phyloP scores from a whole-genome alignment of 2,888 invertebrate genomes.

The Thymelicus sylvestris region DNA sequence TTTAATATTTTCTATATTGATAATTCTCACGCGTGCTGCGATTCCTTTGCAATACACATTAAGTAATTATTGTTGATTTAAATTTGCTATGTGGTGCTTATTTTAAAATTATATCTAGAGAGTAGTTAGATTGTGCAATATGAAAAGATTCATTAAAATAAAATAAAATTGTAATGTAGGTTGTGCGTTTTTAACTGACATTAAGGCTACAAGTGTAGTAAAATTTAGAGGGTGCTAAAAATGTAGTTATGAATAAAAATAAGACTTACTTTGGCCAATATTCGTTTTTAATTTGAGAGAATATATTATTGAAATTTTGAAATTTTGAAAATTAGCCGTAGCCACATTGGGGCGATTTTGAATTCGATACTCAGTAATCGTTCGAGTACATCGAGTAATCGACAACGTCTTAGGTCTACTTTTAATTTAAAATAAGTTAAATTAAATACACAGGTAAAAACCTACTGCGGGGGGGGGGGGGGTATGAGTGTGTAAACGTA shows the following conservation, averaged over 20 bases:
- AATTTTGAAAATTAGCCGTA: no score
- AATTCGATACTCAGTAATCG: no score
- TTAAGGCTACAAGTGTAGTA: neutral
- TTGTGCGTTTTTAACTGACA: conserved; percentile 1
- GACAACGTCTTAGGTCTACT: no score
- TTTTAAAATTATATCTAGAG: conserved; percentile 7
- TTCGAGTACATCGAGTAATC: no score
- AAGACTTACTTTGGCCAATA: neutral
- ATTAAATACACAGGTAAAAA: no score
- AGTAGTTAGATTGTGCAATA: conserved; percentile 13
- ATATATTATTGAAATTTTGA: no score
- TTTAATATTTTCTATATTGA: conserved; percentile 2
- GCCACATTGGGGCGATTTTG: no score
- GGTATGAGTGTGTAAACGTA: no score
- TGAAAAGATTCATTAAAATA: neutral
- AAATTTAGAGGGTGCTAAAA: neutral
- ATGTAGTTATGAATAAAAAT: conserved; percentile 1
- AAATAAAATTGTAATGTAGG: neutral
- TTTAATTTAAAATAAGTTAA: no score
- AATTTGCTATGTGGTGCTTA: conserved; percentile 17
- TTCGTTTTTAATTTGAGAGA: neutral
- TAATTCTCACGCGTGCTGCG: conserved; percentile 10
- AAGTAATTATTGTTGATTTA: neutral
- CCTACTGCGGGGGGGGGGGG: no score
- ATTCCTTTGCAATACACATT: conserved; percentile 6